Conservation (phyloP, 2,113 vertebrate genomes). For the Sebastes schlegelii region DNA sequence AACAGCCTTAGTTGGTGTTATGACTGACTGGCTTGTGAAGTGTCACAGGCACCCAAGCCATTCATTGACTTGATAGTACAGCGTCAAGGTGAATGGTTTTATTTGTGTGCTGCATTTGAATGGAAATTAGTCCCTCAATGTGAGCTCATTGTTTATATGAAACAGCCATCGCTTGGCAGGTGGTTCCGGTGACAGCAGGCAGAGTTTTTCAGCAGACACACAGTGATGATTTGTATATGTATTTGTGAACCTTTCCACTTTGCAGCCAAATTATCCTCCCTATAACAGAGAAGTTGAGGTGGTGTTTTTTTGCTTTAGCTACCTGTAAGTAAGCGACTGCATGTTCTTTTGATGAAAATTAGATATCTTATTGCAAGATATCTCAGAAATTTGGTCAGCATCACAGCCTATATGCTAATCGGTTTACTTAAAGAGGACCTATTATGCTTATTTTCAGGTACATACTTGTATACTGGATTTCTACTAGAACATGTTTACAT, state of each 20-base stretch:
- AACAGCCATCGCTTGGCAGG: not conserved
- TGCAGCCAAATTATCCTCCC: not conserved
- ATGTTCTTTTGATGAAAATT: not conserved
- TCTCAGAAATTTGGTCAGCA: not conserved
- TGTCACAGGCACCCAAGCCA: constrained; percentile 15
- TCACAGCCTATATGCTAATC: not conserved
- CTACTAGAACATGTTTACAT: no score
- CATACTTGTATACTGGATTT: no score
- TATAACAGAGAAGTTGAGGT: not conserved
- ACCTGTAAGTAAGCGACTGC: not conserved
- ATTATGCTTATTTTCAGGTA: no score
- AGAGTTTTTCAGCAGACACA: not conserved
- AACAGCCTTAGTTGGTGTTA: constrained; percentile 14
- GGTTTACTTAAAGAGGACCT: not conserved
- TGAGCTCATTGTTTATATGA: constrained; percentile 9
- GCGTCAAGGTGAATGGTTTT: constrained; percentile 53
- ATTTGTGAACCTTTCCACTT: not conserved
- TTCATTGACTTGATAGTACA: constrained; percentile 23
- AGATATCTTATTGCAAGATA: not conserved
- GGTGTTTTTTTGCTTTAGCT: not conserved
- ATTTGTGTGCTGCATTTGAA: constrained; percentile 26
- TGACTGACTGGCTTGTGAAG: constrained; percentile 40
- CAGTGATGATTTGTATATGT: not conserved
- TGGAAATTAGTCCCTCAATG: constrained; percentile 28
- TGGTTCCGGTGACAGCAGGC: not conserved